Evolutionary conservation across 2,113 vertebrate species (phyloP), one percentile per base, ranked within the genome.

Genomic region (Rostratula benghalensis): DNA sequence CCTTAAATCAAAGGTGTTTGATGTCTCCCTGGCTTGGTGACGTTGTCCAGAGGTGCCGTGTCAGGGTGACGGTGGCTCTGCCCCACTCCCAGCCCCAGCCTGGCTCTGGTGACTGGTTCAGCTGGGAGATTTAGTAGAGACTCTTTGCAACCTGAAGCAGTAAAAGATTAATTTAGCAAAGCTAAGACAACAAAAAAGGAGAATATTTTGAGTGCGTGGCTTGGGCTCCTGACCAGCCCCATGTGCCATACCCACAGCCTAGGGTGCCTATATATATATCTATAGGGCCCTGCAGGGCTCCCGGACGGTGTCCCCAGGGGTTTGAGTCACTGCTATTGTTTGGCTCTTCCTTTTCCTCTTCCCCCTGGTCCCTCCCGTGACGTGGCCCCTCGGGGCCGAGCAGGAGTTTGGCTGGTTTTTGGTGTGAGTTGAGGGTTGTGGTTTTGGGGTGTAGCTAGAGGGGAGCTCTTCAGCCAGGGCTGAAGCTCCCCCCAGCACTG

Each of bases 271-370:
- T 30, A 4, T 11, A 7, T 33, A 21, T 7, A 4, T 9, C 10
- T 13, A 43, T 43, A 39, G 39, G 17, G 60, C 41, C 28, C n/a
- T 3, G 30, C n/a, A 4, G 71, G 35, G 61, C 24, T 8, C 45
- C 6, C 0, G 45, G 25, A 15, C 1, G 10, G 9, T 10, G 28
- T 54, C 74, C 86, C 69, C 70, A 0, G 51, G 88, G 79, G 8
- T 74, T 41, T 90, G 96, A 93, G 89, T 90, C 94, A 87, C 75
- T 3, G 28, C 92, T 80, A 95, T 94, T 91, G 89, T 97, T 96
- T 7, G 18, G 28, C 90, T 88, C 78, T 92, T 94, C 97, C 95
- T 91, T 20, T 97, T 97, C 96, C 97, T 94, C 77, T 96, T 90
- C 94, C 94, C 70, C 53, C 77, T 10, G 28, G 31, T 70, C 30